These are phyloP conservation scores for Phymanthus crucifer DNA, from an alignment of 92 coral and sea anemone species.

Conservation along the genomic window DNA sequence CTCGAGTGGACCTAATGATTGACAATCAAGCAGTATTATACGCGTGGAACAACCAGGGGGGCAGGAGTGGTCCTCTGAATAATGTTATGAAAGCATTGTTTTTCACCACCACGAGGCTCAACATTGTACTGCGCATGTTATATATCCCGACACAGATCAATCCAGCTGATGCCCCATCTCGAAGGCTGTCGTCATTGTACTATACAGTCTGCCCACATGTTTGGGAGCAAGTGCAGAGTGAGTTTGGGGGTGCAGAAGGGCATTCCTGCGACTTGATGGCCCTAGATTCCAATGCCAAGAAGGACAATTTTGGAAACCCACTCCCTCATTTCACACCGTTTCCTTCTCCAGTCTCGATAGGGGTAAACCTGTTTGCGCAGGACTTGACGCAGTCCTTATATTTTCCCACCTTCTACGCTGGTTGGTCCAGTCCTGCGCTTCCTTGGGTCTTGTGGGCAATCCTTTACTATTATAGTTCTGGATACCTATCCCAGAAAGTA, in stretches of 20 bases:
- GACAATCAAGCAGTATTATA: slow-evolving; percentile 25
- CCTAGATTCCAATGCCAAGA: slow-evolving; percentile 43
- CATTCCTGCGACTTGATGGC: too few relatives aligned
- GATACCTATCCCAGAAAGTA: slow-evolving; percentile 39
- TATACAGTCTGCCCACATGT: too few relatives aligned
- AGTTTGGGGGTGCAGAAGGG: too few relatives aligned
- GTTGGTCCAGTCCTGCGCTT: slow-evolving; percentile 51
- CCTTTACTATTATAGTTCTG: slow-evolving; percentile 32
- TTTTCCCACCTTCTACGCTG: slow-evolving; percentile 35
- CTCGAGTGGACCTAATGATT: slow-evolving; percentile 27
- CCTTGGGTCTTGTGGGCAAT: slow-evolving; percentile 2
- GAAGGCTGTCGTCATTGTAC: too few relatives aligned
- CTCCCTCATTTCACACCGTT: slow-evolving; percentile 52
- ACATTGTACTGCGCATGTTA: too few relatives aligned
- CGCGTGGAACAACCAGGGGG: too few relatives aligned
- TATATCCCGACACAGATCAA: too few relatives aligned
- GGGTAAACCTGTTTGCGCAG: slow-evolving; percentile 28
- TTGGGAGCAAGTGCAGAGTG: too few relatives aligned
- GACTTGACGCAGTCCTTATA: slow-evolving; percentile 27
- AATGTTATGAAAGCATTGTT: too few relatives aligned
- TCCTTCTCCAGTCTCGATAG: slow-evolving; percentile 40
- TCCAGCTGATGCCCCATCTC: too few relatives aligned
- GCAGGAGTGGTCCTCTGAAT: too few relatives aligned
- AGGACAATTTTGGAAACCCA: slow-evolving; percentile 26
- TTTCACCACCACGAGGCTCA: too few relatives aligned